phyloP scores from a whole-genome alignment of 2,797 vertebrate genomes.

The Pangasius mekongensis region DNA sequence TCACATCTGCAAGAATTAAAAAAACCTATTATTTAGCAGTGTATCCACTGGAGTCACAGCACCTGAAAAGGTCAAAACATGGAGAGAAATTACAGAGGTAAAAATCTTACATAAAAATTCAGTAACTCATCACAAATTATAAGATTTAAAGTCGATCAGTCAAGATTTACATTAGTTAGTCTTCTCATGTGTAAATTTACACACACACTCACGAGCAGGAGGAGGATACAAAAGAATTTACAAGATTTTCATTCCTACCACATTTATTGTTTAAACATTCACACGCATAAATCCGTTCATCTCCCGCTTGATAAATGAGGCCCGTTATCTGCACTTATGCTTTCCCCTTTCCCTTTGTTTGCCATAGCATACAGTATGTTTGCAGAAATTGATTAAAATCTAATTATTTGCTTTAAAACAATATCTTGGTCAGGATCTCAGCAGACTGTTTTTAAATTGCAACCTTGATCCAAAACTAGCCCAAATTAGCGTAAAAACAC shows the following conservation, averaged over 20 bases:
- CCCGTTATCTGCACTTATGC: background rate
- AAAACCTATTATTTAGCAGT: background rate
- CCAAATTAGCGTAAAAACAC: too few relatives aligned
- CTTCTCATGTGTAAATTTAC: background rate
- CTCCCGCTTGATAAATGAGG: background rate
- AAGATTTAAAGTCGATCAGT: background rate
- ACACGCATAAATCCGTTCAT: background rate
- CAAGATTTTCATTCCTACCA: background rate
- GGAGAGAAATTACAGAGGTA: background rate
- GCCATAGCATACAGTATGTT: background rate
- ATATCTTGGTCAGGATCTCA: background rate
- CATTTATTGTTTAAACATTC: background rate
- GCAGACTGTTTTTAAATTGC: background rate
- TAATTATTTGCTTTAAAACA: background rate
- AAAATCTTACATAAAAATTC: background rate
- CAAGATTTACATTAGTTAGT: background rate
- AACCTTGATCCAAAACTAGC: background rate
- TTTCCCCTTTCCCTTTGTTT: background rate
- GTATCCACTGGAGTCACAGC: too few relatives aligned
- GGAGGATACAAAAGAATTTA: too few relatives aligned
- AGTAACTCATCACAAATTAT: background rate
- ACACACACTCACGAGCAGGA: too few relatives aligned
- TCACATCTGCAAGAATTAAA: background rate
- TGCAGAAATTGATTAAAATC: background rate
- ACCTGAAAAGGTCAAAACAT: background rate